Conservation (phyloP, 2,113 vertebrate genomes). For the Marcusenius ussheri region DNA sequence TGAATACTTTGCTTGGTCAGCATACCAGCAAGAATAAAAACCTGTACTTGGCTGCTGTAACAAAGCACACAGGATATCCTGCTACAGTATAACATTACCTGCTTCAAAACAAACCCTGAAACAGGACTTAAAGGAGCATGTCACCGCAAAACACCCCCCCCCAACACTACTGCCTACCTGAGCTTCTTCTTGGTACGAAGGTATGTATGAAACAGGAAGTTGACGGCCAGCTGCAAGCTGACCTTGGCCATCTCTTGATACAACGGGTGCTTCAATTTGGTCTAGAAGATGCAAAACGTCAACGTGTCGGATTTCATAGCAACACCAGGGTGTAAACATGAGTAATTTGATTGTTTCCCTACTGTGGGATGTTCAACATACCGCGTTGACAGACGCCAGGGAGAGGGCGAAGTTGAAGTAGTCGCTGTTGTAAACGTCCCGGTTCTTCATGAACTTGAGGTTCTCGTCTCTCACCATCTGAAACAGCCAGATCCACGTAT, state of each 20-base stretch:
- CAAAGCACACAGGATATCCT: neutral
- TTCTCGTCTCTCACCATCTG: slow-evolving; percentile 98
- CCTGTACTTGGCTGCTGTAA: neutral
- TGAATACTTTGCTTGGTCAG: neutral
- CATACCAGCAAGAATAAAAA: neutral
- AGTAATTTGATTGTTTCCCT: neutral
- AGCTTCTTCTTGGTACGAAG: slow-evolving; percentile 98
- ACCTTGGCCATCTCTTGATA: slow-evolving; percentile 95
- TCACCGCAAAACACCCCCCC: neutral
- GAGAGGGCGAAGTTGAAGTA: slow-evolving; percentile 98
- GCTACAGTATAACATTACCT: neutral
- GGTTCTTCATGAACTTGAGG: slow-evolving; percentile 97
- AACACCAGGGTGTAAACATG: neutral
- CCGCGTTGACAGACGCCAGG: slow-evolving; percentile 87
- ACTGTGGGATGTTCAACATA: slow-evolving; percentile 44
- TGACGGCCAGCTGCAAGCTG: slow-evolving; percentile 87
- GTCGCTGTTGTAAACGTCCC: slow-evolving; percentile 95
- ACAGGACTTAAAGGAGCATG: neutral
- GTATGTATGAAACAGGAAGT: slow-evolving; percentile 95
- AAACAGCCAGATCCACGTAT: neutral
- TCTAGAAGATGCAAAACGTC: slow-evolving; percentile 56
- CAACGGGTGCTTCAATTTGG: slow-evolving; percentile 86
- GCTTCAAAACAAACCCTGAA: neutral
- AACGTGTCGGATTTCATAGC: neutral
- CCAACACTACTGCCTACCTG: slow-evolving; percentile 55